Conservation (phyloP, 2,888 invertebrate species). For the Agonum fuliginosum region DNA sequence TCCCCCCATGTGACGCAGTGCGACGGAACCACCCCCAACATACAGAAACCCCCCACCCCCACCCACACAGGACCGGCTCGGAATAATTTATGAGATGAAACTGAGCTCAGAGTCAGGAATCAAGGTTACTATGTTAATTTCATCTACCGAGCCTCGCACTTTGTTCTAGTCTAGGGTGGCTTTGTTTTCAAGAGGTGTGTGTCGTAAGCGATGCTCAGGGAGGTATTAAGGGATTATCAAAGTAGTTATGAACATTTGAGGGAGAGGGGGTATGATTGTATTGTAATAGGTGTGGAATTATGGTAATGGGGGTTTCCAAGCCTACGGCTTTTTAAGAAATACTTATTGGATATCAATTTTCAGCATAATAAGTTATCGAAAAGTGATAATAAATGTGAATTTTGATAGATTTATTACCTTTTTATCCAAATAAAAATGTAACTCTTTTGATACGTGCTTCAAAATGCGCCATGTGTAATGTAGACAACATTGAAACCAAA, state of each 20-base stretch:
- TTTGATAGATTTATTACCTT: too few relatives aligned
- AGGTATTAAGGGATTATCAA: background rate
- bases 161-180: background rate
- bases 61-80: background rate
- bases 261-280: background rate
- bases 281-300: background rate
- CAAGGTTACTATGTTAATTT: constrained; percentile 41
- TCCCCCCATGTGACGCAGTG: constrained; percentile 13
- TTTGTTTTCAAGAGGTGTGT: background rate
- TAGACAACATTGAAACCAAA: too few relatives aligned
- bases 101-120: background rate
- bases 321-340: too few relatives aligned
- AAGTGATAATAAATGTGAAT: too few relatives aligned
- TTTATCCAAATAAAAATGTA: too few relatives aligned
- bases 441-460: too few relatives aligned
- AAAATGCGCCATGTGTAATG: too few relatives aligned
- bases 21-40: constrained; percentile 21
- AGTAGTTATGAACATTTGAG: background rate
- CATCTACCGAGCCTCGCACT: background rate
- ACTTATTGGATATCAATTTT: too few relatives aligned
- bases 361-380: too few relatives aligned
- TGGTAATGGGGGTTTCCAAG: too few relatives aligned
- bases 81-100: constrained; percentile 21
- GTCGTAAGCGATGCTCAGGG: background rate
- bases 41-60: background rate